Base-by-base conservation (phyloP, 2,113 vertebrate genomes). In the Pelobates fuscus region DNA sequence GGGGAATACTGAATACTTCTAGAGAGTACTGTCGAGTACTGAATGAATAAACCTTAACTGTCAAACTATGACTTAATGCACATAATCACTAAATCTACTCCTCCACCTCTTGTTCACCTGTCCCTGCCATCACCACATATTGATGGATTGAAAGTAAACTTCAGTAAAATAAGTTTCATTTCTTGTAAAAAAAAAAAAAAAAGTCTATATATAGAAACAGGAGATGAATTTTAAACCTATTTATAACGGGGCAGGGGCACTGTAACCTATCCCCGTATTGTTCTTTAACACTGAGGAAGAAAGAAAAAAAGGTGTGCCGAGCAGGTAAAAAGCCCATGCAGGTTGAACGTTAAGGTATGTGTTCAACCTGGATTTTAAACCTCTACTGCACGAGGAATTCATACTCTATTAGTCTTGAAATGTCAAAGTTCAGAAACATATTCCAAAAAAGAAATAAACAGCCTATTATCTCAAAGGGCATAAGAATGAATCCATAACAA, bases 241-340 rank as follows among this genome's bases (percentile, higher is more conserved):
- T 78, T 71, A 71, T 70, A 70, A 37, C 77, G 71, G 74, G 75
- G 73, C 67, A 70, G 81, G 83, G 66, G 80, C 83, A 71, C 8
- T 77, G 83, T 87, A 86, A 82, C 71, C 77, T 84, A 77, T 81
- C 70, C 46, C 27, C 3, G 55, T 79, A 71, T 82, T 86, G 83
- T 86, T 86, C 73, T 63, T 63, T 63, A 2, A 37, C 11, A 37
- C 44, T 26, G 59, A 25, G 10, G 32, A 37, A 37, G 1, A 81
- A 74, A 57, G 43, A 88, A 88, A 87, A 77, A 82, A 77, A 69
- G 76, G 81, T 87, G 37, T 82, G 85, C 78, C 77, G 76, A 54
- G 52, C 65, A 26, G 77, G 80, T 79, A 67, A 20, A 30, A 67
- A 79, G 81, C 79, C 78, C 71, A 78, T 46, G 18, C 30, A 58